These are phyloP conservation scores for Mugil cephalus DNA, from an alignment of 2,113 vertebrate species.

Conservation along the genomic window DNA sequence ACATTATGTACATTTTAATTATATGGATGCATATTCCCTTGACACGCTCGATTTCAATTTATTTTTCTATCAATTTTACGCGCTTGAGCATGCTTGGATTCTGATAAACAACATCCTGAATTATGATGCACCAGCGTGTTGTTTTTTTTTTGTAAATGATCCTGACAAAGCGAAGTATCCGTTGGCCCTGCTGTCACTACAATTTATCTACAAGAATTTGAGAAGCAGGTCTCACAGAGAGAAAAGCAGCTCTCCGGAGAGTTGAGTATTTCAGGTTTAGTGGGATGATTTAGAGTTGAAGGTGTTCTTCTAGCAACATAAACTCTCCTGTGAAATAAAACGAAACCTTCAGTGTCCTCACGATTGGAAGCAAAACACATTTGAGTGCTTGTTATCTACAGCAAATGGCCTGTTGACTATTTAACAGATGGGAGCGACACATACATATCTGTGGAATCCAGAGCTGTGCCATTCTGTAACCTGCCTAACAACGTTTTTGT, in stretches of 20 bases:
- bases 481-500: conserved; percentile 26
- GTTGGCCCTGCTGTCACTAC: conserved; percentile 10
- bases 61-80: conserved; percentile 8
- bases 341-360: conserved; percentile 16
- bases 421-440: conserved; percentile 30
- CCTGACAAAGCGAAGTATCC: conserved; percentile 20
- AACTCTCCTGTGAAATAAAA: conserved; percentile 15
- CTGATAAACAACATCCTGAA: conserved; percentile 11
- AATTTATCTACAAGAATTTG: conserved; percentile 38
- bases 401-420: conserved; percentile 21
- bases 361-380: conserved; percentile 30
- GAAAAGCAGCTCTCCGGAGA: conserved; percentile 18
- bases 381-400: conserved; percentile 21
- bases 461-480: conserved; percentile 16
- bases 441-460: conserved; percentile 23
- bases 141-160: neutral
- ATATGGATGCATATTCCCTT: neutral
- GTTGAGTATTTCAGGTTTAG: conserved; percentile 2
- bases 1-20: neutral
- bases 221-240: conserved; percentile 25
- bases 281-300: conserved; percentile 19
- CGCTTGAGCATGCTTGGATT: neutral
- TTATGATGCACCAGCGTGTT: conserved; percentile 15
- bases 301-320: conserved; percentile 2
- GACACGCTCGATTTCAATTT: neutral